Evolutionary conservation across 2,888 invertebrate species (phyloP).

Genomic region (Drosophila kanekoi): DNA sequence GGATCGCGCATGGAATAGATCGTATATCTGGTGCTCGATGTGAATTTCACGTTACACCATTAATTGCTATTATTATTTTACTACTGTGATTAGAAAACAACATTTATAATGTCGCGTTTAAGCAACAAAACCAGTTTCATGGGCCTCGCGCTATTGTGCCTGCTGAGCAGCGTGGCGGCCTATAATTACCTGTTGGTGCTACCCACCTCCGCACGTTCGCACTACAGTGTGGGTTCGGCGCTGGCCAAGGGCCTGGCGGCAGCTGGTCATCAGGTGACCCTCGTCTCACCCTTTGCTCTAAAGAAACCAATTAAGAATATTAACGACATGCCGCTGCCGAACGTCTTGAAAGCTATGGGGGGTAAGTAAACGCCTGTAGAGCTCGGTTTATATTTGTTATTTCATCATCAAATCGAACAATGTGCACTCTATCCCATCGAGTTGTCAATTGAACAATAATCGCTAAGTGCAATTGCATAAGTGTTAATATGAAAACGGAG

Average conservation of each 20-base stretch:
- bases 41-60: background rate
- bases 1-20: background rate
- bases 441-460: background rate
- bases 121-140: slow-evolving; percentile 46
- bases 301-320: slow-evolving; percentile 79
- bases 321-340: slow-evolving; percentile 58
- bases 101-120: slow-evolving; percentile 35
- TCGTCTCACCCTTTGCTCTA: slow-evolving; percentile 80
- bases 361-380: slow-evolving; percentile 33
- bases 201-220: slow-evolving; percentile 71
- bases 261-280: slow-evolving; percentile 84
- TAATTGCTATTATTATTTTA: background rate
- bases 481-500: background rate
- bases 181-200: slow-evolving; percentile 73
- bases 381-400: background rate
- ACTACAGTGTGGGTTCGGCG: slow-evolving; percentile 82
- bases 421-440: background rate
- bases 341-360: slow-evolving; percentile 47
- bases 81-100: slow-evolving; percentile 1
- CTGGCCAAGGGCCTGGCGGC: slow-evolving; percentile 82
- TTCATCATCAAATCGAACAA: background rate
- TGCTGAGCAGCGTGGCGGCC: slow-evolving; percentile 57
- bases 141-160: slow-evolving; percentile 39
- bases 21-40: background rate
- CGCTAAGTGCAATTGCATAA: background rate